Base-by-base conservation (phyloP, 2,113 vertebrate species). In the Miniopterus natalensis region DNA sequence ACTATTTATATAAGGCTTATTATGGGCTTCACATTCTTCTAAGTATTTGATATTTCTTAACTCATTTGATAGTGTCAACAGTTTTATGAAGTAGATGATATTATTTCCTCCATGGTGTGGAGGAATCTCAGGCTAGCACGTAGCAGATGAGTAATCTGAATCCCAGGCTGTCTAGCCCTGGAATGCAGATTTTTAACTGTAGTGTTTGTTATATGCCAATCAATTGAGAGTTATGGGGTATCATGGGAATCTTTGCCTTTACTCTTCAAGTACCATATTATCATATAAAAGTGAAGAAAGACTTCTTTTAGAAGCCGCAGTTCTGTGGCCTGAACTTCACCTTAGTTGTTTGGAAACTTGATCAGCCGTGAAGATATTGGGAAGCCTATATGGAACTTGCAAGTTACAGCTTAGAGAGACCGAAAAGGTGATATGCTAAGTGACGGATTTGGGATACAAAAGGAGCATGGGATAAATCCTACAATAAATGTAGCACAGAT, bases 11-110 rank as follows among this genome's bases (percentile, higher is more conserved):
- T 83, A 55, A 71, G 29, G 36, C 4, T 78, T 73, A 65, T 71
- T 84, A 25, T 36, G 17, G 57, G 3, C 15, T 29, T 66, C 31
- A 68, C 2, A 49, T 1, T 68, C 53, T 51, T 86, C 17, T 55
- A 74, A 63, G 3, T 84, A 42, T 70, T 96, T 95, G 15, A 8
- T 47, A 59, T 85, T 59, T 85, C 29, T 73, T 27, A 84, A 84
- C 14, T 70, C 20, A 79, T 65, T 47, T 70, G 31, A 29, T 83
- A 51, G 89, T 84, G 21, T 73, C 21, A 66, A 0, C 10, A 70
- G 4, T 81, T 79, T 6, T 74, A 0, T 53, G 49, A 25, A 61
- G 4, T 61, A 81, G 42, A 2, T 74, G 36, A 23, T 93, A 51
- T 8, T 40, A 12, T 75, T 63, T 74, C 68, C 21, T 66, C 2